A percentile compares a stretch with the other conserved stretches of the same genome.
These are phyloP conservation scores for Hyles euphorbiae DNA, from an alignment of 1,140 invertebrate genomes.

Conservation along the genomic window DNA sequence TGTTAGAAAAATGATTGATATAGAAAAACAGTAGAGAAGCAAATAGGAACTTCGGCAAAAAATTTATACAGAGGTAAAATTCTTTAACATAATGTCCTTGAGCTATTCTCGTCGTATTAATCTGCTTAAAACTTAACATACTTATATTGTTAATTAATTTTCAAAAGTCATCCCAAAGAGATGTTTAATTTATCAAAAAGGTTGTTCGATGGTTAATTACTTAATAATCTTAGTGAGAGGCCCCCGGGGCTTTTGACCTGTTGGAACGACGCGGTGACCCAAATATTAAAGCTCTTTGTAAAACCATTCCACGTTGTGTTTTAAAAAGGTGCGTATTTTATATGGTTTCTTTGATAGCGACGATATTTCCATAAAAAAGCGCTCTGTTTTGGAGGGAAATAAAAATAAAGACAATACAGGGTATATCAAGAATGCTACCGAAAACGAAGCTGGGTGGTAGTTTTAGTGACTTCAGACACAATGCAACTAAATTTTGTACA, in stretches of 20 bases:
- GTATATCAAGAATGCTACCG: too few species aligned
- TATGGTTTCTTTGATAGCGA: background rate
- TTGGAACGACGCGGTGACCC: constrained; percentile 9
- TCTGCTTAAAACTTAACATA: too few species aligned
- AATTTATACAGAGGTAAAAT: too few species aligned
- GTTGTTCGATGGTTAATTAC: constrained; percentile 18
- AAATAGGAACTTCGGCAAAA: too few species aligned
- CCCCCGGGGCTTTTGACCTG: constrained; percentile 12
- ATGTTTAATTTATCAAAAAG: constrained; percentile 23
- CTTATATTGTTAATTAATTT: background rate
- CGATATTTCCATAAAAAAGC: background rate
- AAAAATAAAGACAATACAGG: too few species aligned
- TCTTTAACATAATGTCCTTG: too few species aligned
- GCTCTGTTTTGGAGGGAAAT: background rate
- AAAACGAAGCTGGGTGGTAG: too few species aligned
- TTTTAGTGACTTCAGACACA: too few species aligned
- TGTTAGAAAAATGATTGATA: too few species aligned
- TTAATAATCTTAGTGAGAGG: constrained; percentile 17
- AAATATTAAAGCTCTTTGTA: constrained; percentile 12
- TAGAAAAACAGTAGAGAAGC: too few species aligned
- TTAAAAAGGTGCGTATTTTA: background rate
- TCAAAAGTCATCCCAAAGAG: constrained; percentile 3
- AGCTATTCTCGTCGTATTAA: too few species aligned
- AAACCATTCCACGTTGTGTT: background rate
- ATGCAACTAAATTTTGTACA: too few species aligned